Conservation (phyloP, 2,113 vertebrate genomes). For the Cebus imitator region DNA sequence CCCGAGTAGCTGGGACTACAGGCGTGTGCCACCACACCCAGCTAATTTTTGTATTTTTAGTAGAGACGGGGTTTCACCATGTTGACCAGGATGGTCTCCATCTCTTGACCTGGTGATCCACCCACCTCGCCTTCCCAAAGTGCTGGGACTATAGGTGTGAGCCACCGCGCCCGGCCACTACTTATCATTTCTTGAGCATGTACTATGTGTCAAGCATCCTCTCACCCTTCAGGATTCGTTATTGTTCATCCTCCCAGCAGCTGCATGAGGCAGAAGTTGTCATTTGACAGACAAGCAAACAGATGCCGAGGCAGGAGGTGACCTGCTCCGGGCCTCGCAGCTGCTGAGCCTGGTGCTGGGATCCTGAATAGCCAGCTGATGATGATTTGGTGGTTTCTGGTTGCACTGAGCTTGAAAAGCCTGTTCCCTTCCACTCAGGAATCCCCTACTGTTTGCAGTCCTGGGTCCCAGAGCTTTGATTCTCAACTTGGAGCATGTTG, state of each 20-base stretch:
- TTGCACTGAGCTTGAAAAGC: not conserved
- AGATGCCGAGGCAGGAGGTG: not conserved
- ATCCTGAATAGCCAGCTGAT: no score
- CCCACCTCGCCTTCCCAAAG: no score
- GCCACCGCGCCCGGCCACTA: accelerated
- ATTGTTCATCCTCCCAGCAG: not conserved
- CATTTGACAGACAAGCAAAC: not conserved
- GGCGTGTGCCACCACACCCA: accelerated
- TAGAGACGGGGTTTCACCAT: no score
- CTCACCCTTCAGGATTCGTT: accelerated
- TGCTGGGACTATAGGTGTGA: no score
- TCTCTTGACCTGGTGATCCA: no score
- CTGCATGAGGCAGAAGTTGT: accelerated
- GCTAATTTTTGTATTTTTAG: no score
- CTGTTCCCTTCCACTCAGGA: not conserved
- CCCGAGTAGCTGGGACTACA: no score
- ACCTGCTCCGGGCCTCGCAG: not conserved
- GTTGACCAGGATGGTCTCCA: no score
- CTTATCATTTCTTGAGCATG: not conserved
- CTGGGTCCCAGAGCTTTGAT: not conserved
- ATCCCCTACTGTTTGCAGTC: no score
- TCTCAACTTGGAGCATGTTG: not conserved
- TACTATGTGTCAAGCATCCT: accelerated
- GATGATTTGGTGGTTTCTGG: not conserved
- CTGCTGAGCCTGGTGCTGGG: not conserved